Conservation (phyloP, 2,797 vertebrate genomes). For the Cephalopachus bancanus region DNA sequence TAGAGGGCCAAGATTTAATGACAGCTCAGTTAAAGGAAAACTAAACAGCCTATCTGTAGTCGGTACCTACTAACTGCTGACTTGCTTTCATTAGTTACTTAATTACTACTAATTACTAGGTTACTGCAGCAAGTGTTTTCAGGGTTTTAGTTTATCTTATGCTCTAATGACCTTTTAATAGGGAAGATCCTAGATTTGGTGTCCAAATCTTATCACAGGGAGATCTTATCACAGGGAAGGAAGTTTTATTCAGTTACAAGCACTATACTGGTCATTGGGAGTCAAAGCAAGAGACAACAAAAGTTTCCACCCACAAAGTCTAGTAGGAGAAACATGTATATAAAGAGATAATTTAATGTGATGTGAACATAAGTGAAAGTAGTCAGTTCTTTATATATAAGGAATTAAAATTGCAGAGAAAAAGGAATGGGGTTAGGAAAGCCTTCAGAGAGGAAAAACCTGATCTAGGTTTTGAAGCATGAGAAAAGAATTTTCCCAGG, state of each 20-base stretch:
- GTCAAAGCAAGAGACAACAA: background rate
- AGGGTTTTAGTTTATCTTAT: background rate
- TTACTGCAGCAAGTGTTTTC: background rate
- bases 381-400: background rate
- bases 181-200: background rate
- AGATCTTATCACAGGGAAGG: background rate
- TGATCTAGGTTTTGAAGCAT: background rate
- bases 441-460: background rate
- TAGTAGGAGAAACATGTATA: background rate
- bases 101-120: background rate
- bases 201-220: background rate
- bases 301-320: background rate
- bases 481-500: background rate
- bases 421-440: background rate
- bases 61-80: background rate
- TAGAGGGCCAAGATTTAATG: background rate
- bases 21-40: background rate
- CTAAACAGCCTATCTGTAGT: accelerated
- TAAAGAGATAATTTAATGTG: background rate
- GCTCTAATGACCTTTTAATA: background rate
- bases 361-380: background rate
- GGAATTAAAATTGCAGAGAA: background rate
- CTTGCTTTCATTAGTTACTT: background rate
- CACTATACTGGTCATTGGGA: background rate
- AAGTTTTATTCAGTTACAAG: background rate